phyloP scores from a whole-genome alignment of 2,797 vertebrate species.

The Paedocypris micromegethes region DNA sequence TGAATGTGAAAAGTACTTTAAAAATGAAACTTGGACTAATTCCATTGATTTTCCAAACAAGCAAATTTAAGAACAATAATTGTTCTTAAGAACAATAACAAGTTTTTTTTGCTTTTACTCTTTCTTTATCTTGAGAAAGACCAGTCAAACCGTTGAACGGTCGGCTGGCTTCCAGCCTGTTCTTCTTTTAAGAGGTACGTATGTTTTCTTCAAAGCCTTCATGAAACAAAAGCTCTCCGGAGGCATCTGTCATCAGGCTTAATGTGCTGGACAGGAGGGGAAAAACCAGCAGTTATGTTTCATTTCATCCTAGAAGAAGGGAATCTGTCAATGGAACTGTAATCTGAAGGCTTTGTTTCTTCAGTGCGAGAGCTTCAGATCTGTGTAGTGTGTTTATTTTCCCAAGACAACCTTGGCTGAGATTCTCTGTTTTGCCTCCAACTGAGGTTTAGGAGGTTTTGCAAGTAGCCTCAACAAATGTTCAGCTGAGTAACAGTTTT shows the following conservation, averaged over 20 bases:
- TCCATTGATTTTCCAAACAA: too few species aligned
- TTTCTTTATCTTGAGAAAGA: too few species aligned
- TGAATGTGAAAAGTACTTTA: too few species aligned
- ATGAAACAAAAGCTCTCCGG: too few species aligned
- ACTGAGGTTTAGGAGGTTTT: constrained; percentile 7
- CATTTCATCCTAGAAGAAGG: constrained; percentile 38
- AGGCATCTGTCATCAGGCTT: constrained; percentile 1
- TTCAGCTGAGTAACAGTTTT: constrained; percentile 10
- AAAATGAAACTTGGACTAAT: too few species aligned
- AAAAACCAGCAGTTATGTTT: constrained; percentile 33
- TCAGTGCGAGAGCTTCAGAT: constrained; percentile 13
- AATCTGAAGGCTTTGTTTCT: constrained; percentile 20
- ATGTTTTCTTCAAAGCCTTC: too few species aligned
- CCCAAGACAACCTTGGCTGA: constrained; percentile 26
- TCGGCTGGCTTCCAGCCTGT: too few species aligned
- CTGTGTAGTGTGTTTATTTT: constrained; percentile 35
- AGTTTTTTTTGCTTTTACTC: too few species aligned
- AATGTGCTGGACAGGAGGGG: constrained; percentile 41
- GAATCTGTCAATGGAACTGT: constrained; percentile 40
- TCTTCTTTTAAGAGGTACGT: too few species aligned
- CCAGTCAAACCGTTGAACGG: too few species aligned
- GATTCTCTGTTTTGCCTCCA: constrained; percentile 17
- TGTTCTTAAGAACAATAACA: too few species aligned
- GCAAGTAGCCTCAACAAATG: constrained; percentile 26
- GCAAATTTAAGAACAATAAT: too few species aligned